Base-by-base conservation (phyloP, 2,797 vertebrate species). In the Knipowitschia caucasica region DNA sequence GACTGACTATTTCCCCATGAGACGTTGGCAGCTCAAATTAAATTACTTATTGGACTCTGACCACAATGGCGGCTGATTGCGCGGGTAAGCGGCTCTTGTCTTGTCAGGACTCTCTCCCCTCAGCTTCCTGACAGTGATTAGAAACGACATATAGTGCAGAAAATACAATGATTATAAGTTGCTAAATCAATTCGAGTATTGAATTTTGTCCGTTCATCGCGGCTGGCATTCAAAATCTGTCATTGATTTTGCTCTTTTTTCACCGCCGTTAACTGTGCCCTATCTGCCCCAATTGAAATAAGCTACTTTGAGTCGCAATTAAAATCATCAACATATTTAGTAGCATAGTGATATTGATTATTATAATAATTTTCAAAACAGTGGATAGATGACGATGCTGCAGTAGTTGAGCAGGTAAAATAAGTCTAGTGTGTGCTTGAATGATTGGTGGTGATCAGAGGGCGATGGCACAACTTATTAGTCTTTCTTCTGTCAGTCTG, bases 161-260 rank as follows among this genome's bases (percentile, higher is more conserved):
- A 79, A 72, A 73, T 58, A 53, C 73, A 73, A 73, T 46, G 69
- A 79, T 88, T 83, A 81, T 86, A 76, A 74, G 78, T 78, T 77
- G 71, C 35, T 1, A 56, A 66, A 81, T 77, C 61, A 82, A 88
- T 88, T 69, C 46, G 9, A 30, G 27, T 78, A 85, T 82, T 57
- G 62, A 82, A 59, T 78, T 70, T 49, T 66, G 78, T 72, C 69
- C 56, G 77, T 73, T 74, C 56, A 82, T 76, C 76, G 53, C 53
- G 17, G 61, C 66, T 75, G 78, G 79, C 71, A 77, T 77, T 67
- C 66, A 78, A 79, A 81, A 12, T 63, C 53, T 57, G 31, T 40
- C 56, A 81, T 88, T 70, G 80, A 87, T 86, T 85, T 84, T n/a
- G n/a, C n/a, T 77, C 4, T 45, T 27, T 17, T 27, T 17, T 17